Percentiles rank a stretch among this genome's conserved stretches.
These are phyloP conservation scores for Myrmecophaga tridactyla DNA, from an alignment of 2,113 vertebrate species.

Conservation along the genomic window DNA sequence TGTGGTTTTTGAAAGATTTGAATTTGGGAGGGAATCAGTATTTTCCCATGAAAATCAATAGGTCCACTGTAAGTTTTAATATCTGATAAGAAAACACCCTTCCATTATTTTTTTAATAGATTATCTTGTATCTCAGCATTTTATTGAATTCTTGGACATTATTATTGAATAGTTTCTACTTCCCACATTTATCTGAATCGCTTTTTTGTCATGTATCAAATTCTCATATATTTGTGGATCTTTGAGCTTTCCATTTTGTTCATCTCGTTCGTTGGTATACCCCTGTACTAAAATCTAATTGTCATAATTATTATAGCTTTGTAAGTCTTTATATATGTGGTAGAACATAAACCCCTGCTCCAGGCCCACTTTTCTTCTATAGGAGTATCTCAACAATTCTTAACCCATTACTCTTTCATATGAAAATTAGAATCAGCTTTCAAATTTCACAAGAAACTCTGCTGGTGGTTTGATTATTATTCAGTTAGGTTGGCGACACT, in stretches of 20 bases:
- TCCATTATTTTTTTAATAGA: not conserved
- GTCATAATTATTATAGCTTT: not conserved
- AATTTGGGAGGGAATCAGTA: not conserved
- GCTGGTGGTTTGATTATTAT: not conserved
- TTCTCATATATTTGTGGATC: not conserved
- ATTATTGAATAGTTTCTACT: not conserved
- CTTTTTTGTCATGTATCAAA: not conserved
- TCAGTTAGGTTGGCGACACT: not conserved
- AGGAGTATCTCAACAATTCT: not conserved
- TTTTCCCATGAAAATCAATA: not conserved
- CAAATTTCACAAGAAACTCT: not conserved
- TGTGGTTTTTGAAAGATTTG: not conserved
- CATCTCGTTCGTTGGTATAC: not conserved
- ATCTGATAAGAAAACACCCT: not conserved
- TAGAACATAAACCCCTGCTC: not conserved
- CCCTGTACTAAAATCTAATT: not conserved
- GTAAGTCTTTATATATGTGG: not conserved
- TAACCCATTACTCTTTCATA: not conserved
- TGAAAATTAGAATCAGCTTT: not conserved
- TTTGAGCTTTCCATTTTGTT: not conserved
- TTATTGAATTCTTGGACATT: not conserved
- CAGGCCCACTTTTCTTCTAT: not conserved
- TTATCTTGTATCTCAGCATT: not conserved
- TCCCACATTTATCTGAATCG: not conserved
- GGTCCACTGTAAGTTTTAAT: slow-evolving; percentile 7